These are phyloP conservation scores for Polydesmus complanatus DNA, from an alignment of 2,888 invertebrate genomes.

Conservation along the genomic window DNA sequence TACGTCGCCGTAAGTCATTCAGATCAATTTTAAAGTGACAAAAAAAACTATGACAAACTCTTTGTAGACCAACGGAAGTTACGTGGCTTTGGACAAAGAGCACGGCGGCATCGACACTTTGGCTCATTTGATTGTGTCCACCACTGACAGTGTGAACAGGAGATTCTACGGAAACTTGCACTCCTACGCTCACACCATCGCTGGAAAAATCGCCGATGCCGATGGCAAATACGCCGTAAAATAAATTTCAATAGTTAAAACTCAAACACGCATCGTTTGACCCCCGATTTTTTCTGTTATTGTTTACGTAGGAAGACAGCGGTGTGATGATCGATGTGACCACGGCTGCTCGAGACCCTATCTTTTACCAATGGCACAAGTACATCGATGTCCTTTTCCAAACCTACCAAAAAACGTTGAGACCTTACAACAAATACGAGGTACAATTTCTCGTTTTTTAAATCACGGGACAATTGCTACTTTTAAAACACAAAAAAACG, in stretches of 20 bases:
- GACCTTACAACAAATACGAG: background rate
- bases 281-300: background rate
- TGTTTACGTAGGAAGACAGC: slow-evolving; percentile 1
- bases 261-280: background rate
- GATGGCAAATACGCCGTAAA: slow-evolving; percentile 4
- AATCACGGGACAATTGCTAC: slow-evolving; percentile 15
- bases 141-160: slow-evolving; percentile 30
- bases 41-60: background rate
- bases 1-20: slow-evolving; percentile 41
- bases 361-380: slow-evolving; percentile 15
- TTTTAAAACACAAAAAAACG: slow-evolving; percentile 18
- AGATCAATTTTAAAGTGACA: background rate
- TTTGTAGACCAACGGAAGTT: slow-evolving; percentile 34
- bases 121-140: slow-evolving; percentile 65
- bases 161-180: slow-evolving; percentile 9
- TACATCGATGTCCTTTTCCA: slow-evolving; percentile 5
- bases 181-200: slow-evolving; percentile 7
- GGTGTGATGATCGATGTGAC: slow-evolving; percentile 12
- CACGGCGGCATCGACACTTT: slow-evolving; percentile 58
- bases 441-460: background rate
- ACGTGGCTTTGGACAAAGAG: slow-evolving; percentile 45
- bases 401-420: slow-evolving; percentile 5
- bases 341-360: slow-evolving; percentile 8
- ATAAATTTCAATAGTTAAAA: background rate
- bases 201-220: slow-evolving; percentile 7